Base-by-base conservation (phyloP, 2,797 vertebrate genomes). In the Betta splendens region DNA sequence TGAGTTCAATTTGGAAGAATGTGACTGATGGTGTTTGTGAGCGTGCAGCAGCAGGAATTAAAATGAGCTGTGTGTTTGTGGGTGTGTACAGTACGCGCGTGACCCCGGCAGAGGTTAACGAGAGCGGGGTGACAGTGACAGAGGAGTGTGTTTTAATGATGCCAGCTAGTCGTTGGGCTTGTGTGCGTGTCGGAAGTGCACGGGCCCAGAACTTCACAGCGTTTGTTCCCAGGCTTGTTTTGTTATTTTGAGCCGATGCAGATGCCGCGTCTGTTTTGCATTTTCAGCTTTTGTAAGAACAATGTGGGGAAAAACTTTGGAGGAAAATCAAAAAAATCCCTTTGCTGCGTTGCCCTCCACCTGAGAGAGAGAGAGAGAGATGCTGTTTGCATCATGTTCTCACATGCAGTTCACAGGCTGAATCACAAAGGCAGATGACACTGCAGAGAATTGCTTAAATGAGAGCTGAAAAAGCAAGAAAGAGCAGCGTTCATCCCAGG, bases 81-180 rank as follows among this genome's bases (percentile, higher is more conserved):
- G 26, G 10, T 51, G 69, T 47, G 64, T 81, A 69, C 69, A 69
- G 59, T 69, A 39, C 23, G 40, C 46, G 64, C 47, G 64, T 67
- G 79, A 84, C 77, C 75, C 75, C 54, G 74, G 50, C 54, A 31
- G 75, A 83, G 85, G 86, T 88, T 85, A 87, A 85, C 63, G 49
- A 85, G 72, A 75, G 60, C 61, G 22, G 20, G 37, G 29, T 62
- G 85, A 83, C 83, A 77, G 72, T 79, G 80, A 85, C 77, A 16
- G 81, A 85, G 47, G 55, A 75, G 59, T 50, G 55, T n/a, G 59
- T 56, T 69, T 15, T 82, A 86, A 85, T 80, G 82, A 85, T 74
- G 63, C 64, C 61, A 58, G 67, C 70, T 7, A 62, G 70, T 79
- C 64, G 67, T 78, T 64, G 62, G 68, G 66, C 36, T 51, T 54